phyloP scores from a whole-genome alignment of 2,797 vertebrate species.

The Scomberomorus guttatus region DNA sequence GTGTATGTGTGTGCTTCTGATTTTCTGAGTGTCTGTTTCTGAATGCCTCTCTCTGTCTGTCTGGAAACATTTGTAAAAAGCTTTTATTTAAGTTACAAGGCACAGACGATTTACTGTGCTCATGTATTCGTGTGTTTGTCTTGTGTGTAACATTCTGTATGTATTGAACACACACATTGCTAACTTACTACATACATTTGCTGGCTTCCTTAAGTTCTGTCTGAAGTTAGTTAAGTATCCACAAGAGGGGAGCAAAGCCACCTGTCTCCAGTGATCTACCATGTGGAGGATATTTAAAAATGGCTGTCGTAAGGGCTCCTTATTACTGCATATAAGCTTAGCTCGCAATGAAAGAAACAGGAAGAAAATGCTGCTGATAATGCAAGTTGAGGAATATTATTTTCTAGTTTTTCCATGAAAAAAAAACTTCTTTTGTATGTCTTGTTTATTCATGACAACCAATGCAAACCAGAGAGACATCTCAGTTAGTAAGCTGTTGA shows the following conservation, averaged over 20 bases:
- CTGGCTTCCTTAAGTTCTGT: background rate
- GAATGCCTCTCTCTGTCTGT: background rate
- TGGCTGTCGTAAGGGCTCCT: background rate
- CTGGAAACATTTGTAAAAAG: background rate
- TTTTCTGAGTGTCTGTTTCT: background rate
- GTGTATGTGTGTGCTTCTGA: background rate
- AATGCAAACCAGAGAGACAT: too few species aligned
- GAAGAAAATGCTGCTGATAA: background rate
- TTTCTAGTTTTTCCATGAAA: too few species aligned
- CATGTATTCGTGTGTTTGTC: background rate
- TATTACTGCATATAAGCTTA: background rate
- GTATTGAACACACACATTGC: constrained; percentile 2
- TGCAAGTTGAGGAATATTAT: background rate
- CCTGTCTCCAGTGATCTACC: background rate
- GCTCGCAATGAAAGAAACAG: too few species aligned
- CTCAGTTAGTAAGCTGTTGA: too few species aligned
- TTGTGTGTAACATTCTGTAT: constrained; percentile 5
- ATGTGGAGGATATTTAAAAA: constrained; percentile 22
- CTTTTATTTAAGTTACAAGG: background rate
- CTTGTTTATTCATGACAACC: too few species aligned
- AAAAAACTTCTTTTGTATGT: too few species aligned
- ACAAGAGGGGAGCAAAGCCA: constrained; percentile 44
- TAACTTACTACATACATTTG: background rate
- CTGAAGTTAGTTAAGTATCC: constrained; percentile 14
- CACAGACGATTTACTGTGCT: background rate